Evolutionary conservation across 2,113 vertebrate species (phyloP).

Genomic region (Halichoerus grypus): DNA sequence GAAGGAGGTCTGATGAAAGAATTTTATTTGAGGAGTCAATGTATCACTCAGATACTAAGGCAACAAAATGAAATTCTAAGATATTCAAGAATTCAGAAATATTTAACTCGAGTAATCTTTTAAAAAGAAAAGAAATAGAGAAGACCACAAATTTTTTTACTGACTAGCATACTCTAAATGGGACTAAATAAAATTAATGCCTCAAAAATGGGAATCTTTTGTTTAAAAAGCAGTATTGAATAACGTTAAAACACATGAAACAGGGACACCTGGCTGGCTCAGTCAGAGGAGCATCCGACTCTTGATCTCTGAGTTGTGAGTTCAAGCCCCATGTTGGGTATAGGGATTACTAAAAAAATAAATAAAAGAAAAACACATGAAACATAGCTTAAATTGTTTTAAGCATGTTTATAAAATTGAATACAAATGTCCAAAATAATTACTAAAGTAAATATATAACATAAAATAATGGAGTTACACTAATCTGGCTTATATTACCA

Average conservation of each 20-base stretch:
- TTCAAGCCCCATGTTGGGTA: background rate
- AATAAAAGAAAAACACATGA: background rate
- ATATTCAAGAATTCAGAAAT: conserved; percentile 1
- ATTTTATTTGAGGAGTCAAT: background rate
- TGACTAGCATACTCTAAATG: background rate
- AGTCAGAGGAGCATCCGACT: background rate
- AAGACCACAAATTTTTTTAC: background rate
- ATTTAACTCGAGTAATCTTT: background rate
- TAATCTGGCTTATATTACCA: background rate
- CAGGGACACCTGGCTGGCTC: background rate
- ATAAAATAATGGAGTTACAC: background rate
- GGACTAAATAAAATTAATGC: background rate
- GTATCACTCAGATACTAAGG: background rate
- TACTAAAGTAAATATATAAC: background rate
- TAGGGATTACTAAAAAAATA: background rate
- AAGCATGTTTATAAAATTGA: background rate
- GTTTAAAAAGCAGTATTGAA: conserved; percentile 11
- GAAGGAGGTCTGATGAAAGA: background rate
- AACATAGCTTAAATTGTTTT: background rate
- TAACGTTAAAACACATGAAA: background rate
- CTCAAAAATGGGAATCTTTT: background rate
- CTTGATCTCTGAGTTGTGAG: background rate
- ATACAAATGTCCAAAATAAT: background rate
- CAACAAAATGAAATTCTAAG: background rate
- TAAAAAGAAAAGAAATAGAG: background rate